Conservation (phyloP, 2,888 invertebrate species). For the Pandemis heparana region DNA sequence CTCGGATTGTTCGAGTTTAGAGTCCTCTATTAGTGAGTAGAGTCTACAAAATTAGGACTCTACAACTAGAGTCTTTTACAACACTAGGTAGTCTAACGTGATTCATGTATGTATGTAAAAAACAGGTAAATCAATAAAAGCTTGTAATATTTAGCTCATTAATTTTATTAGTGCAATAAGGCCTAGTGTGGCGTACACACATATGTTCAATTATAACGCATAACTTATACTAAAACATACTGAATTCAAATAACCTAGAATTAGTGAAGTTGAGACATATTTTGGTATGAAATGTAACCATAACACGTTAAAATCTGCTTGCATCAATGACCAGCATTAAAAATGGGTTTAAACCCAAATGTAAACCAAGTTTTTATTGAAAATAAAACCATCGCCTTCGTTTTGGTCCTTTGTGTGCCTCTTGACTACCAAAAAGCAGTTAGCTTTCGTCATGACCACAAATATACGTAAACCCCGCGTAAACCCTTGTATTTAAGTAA, state of each 20-base stretch:
- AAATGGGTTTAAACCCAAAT: background rate
- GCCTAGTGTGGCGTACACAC: conserved; percentile 59
- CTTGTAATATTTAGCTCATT: conserved; percentile 8
- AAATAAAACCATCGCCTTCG: background rate
- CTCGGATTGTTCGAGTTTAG: too few relatives aligned
- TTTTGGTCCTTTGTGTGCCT: too few relatives aligned
- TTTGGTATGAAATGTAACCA: conserved; percentile 17
- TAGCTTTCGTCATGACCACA: too few relatives aligned
- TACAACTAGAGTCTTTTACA: too few relatives aligned
- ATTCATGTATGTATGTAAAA: too few relatives aligned
- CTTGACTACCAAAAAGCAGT: too few relatives aligned
- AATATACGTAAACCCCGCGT: too few relatives aligned
- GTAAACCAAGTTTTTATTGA: background rate
- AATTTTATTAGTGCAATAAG: conserved; percentile 73
- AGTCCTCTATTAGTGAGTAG: too few relatives aligned
- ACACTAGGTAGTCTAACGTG: too few relatives aligned
- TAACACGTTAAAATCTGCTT: conserved; percentile 2
- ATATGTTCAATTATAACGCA: conserved; percentile 46
- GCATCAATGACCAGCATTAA: conserved; percentile 18
- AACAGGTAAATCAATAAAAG: background rate
- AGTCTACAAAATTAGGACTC: too few relatives aligned
- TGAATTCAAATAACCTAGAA: conserved; percentile 42
- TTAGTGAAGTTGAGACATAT: conserved; percentile 40
- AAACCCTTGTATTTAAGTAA: too few relatives aligned
- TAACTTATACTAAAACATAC: conserved; percentile 42